Evolutionary conservation across 2,888 invertebrate genomes (phyloP).

Genomic region (Drosophila fungiperda): DNA sequence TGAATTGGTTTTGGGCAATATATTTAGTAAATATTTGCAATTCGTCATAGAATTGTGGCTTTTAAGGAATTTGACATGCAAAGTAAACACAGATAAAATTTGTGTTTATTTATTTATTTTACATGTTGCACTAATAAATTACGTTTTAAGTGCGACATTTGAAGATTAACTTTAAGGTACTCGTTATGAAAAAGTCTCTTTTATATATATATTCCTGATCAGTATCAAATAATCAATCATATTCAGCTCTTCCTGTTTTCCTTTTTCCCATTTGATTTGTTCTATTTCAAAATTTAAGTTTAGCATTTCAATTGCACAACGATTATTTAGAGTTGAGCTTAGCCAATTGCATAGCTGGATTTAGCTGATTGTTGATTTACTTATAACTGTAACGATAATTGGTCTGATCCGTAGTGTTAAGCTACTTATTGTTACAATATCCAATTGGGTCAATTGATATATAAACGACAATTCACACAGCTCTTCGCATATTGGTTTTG

Average conservation of each 20-base stretch:
- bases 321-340: neutral
- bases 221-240: neutral
- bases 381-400: constrained; percentile 16
- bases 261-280: no score
- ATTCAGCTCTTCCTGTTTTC: neutral
- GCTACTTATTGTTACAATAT: constrained; percentile 38
- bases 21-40: neutral
- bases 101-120: neutral
- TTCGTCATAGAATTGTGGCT: neutral
- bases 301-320: neutral
- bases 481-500: constrained; percentile 30
- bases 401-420: constrained; percentile 25
- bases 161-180: neutral
- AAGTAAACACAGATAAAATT: neutral
- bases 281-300: neutral
- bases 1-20: neutral
- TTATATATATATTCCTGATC: neutral
- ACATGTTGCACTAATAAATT: neutral
- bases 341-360: neutral
- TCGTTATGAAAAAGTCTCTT: neutral
- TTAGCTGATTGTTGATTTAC: constrained; percentile 2
- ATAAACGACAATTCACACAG: constrained; percentile 18
- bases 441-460: constrained; percentile 37
- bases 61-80: neutral
- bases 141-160: neutral